Base-by-base conservation (phyloP, 2,888 invertebrate genomes). In the Thelaira solivaga region DNA sequence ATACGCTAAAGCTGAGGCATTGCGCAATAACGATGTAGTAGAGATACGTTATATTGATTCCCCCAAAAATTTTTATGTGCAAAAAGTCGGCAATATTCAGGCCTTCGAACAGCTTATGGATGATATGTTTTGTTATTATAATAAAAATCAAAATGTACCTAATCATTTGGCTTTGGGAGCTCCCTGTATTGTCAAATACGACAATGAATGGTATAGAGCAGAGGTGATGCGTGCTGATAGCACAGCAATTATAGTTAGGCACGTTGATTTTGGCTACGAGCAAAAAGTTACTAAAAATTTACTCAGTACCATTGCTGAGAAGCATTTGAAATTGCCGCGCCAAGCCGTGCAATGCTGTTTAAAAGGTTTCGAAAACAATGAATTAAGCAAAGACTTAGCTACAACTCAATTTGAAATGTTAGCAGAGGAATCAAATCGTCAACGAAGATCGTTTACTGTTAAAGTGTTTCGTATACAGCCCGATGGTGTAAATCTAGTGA, bases 201-300 rank as follows among this genome's bases (percentile, higher is more conserved):
- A 93, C 51, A 91, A 92, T 29, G 93, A 94, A 84, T 99, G 98
- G 97, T 98, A 98, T 88, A 91, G 99, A 81, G 98, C 96, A 0
- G 91, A 92, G 85, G 92, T 98, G 7, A 90, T 93, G 78, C 91
- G 92, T 41, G 89, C 93, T 4, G 90, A 91, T 31, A 90, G 90
- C 1, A 89, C 84, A n/a, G 91, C 91, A 76, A 91, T 93, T 0
- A 89, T 92, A 67, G 94, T 99, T 1, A 90, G 93, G 2, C 99
- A 97, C 89, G 94, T 99, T 13, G 99, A 99, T 90, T 99, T 95
- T 90, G 99, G 99, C 5, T 98, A 98, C 89, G 94, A 95, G 84
- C 97, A 97, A 86, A 91, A 91, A n/a, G 92, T 96, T 1, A 88
- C 91, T 6, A 86, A 90, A 0, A 89, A 90, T 10, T 89, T 92